Base-by-base conservation (phyloP, 2,888 invertebrate species). In the Pasiphila rectangulata region DNA sequence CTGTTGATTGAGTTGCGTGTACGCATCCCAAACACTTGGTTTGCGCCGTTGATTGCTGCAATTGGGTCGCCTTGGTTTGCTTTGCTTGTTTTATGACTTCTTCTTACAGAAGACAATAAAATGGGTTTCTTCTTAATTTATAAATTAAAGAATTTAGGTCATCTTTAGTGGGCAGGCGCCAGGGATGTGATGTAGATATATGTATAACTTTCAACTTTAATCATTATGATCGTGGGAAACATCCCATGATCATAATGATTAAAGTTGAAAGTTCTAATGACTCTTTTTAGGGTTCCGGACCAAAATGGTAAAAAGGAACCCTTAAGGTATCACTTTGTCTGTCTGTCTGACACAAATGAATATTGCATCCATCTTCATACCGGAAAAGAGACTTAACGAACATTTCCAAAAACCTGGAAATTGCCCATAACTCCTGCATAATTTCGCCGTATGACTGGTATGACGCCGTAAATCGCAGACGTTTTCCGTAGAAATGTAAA, bases 401-500 rank as follows among this genome's bases (percentile, higher is more conserved):
- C 37, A 40, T 49, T 40, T 6, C 35, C 37, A 46, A 46, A 57
- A 58, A 56, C 39, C 46, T 39, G 37, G 48, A 48, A 50, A 52
- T 42, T 19, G 41, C 27, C 32, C 46, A 52, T 58, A 58, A 54
- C 40, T 54, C 41, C 37, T 36, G 41, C 42, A 48, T 44, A 54
- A 50, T 58, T 54, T 47, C 36, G 46, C 23, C 44, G 52, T 45
- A 51, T 27, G 54, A 44, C 48, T 25, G 41, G 52, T 45, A 51
- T 27, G 54, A 44, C 48, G 46, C 53, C 58, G 54, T 58, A 56
- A 58, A 58, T 49, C 48, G 27, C 51, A 46, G 34, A 10, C 39
- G 35, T 30, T 38, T 46, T 32, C 37, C 7, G 15, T 30, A n/a
- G n/a, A 30, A 30, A 15, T 16, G 16, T 16, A 16, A n/a, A 16